Conservation (phyloP, 2,888 invertebrate genomes). For the Oeneis ivallda region DNA sequence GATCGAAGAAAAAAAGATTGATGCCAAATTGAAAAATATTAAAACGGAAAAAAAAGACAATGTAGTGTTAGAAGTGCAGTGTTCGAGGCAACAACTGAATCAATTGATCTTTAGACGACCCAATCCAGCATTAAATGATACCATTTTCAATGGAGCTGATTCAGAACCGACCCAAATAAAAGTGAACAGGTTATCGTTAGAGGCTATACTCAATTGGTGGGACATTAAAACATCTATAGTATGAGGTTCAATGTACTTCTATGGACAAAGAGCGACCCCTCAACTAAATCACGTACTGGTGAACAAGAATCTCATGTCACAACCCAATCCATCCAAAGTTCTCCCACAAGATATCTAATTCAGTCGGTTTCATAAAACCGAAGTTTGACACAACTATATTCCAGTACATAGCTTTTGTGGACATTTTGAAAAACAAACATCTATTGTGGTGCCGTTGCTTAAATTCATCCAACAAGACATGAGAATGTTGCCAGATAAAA, state of each 20-base stretch:
- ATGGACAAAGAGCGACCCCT: slow-evolving; percentile 44
- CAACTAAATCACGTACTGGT: slow-evolving; percentile 47
- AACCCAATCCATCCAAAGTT: slow-evolving; percentile 18
- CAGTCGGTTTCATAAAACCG: not conserved
- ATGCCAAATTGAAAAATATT: too few species aligned
- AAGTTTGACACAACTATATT: not conserved
- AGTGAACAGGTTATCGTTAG: slow-evolving; percentile 36
- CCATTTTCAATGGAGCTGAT: slow-evolving; percentile 52
- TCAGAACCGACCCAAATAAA: slow-evolving; percentile 43
- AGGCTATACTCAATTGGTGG: slow-evolving; percentile 53
- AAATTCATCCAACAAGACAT: slow-evolving; percentile 35
- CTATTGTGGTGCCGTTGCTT: slow-evolving; percentile 20
- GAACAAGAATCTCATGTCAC: slow-evolving; percentile 45
- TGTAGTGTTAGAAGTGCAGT: slow-evolving; percentile 53
- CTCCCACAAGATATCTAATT: slow-evolving; percentile 38
- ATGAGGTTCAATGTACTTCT: slow-evolving; percentile 17
- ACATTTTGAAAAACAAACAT: slow-evolving; percentile 1
- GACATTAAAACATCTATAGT: slow-evolving; percentile 44
- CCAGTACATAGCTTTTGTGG: slow-evolving; percentile 16
- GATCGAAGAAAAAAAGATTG: slow-evolving; percentile 23
- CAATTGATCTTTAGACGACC: slow-evolving; percentile 52
- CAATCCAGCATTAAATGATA: slow-evolving; percentile 40
- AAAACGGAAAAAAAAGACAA: slow-evolving; percentile 29
- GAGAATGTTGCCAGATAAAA: slow-evolving; percentile 24
- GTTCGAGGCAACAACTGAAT: slow-evolving; percentile 53